A percentile compares a stretch with the other conserved stretches of the same genome.
Conservation (phyloP, 1,140 invertebrate species). For the Melipona quadrifasciata region DNA sequence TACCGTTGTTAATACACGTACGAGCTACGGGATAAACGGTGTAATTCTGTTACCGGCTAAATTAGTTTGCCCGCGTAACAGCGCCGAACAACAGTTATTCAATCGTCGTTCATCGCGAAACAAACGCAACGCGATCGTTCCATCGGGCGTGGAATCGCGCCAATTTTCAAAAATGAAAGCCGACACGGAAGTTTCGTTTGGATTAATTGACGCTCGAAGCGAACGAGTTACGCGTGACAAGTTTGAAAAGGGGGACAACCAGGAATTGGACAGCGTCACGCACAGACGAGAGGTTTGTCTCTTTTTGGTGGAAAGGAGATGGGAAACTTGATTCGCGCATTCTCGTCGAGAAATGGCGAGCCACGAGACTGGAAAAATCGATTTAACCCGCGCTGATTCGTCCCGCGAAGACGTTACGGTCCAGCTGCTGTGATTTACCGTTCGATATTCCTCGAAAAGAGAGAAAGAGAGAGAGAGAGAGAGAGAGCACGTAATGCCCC, state of each 20-base stretch:
- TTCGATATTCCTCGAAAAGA: not conserved
- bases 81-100: not conserved
- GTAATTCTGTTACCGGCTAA: not conserved
- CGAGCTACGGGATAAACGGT: not conserved
- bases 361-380: not conserved
- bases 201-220: no score
- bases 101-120: not conserved
- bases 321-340: not conserved
- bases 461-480: no score
- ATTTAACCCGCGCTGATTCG: not conserved
- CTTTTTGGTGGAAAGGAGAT: not conserved
- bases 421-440: not conserved
- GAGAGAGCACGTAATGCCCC: not conserved
- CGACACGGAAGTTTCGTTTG: no score
- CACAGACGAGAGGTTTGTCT: no score
- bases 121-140: not conserved
- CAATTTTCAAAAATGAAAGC: not conserved
- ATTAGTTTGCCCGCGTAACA: not conserved
- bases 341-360: not conserved
- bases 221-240: no score
- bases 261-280: no score
- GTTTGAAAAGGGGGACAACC: not conserved
- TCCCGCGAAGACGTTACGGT: conserved; percentile 11
- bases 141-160: no score
- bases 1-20: not conserved